Evolutionary conservation across 2,888 invertebrate species (phyloP), one percentile per base, ranked within the genome.

Genomic region (Drosophila fulvimacula): DNA sequence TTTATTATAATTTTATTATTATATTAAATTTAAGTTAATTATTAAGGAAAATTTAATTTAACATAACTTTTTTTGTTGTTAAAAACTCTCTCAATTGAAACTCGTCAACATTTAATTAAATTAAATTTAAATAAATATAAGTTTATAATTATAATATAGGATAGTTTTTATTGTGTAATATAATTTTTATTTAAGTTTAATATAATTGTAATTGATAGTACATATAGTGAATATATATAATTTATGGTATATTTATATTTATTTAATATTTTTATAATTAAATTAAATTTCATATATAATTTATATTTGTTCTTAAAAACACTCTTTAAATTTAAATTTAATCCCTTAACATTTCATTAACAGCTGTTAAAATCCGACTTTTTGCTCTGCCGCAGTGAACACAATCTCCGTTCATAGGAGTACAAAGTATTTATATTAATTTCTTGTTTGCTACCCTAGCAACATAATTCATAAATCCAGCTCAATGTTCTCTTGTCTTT

Each of bases 401-500:
- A 53, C 38, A 38, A 53, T 38, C 1, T 53, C 38, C 38, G 38
- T 24, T 53, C 36, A n/a, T 13, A 7, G 27, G 5, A 24, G n/a
- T n/a, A n/a, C 11, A 38, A 36, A n/a, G 17, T 24, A 19, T 21
- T 52, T 24, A 24, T 52, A n/a, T 36, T 36, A 19, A 46, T 46
- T 48, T 48, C 21, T n/a, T n/a, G 51, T 36, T 36, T 46, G 27
- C 27, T 11, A 6, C 46, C 46, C 46, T 27, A 46, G 10, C 30
- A 30, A 7, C 51, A 17, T 17, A 46, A 46, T 49, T 32, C 34
- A 51, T 19, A 17, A 48, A 30, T 30, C 17, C 30, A 5, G 17
- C 17, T 9, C n/a, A 6, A 1, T 19, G 11, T 24, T 19, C 10
- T 11, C 5, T 44, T 62, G 32, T 42, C 7, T 46, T 2, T 10